Evolutionary conservation across 92 coral and sea anemone species (phyloP).

Genomic region (Montipora capitata): DNA sequence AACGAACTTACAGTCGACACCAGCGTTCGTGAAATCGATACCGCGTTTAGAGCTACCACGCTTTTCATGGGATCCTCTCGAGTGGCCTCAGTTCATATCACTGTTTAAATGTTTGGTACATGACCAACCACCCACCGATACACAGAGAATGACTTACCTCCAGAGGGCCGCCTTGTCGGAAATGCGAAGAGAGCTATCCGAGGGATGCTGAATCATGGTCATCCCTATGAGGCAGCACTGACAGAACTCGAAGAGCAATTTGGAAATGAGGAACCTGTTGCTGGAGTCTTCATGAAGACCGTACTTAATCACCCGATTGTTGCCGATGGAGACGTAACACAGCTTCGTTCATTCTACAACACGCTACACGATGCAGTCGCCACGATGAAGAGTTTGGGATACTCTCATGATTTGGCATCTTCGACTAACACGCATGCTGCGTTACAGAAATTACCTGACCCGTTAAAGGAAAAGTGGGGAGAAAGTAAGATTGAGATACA

Average conservation of each 20-base stretch:
- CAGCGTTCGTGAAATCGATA: conserved; percentile 46
- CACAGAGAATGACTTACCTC: conserved; percentile 62
- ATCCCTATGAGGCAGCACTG: conserved; percentile 73
- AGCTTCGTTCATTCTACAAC: conserved; percentile 33
- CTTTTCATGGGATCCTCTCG: conserved; percentile 51
- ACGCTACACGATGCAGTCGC: conserved; percentile 64
- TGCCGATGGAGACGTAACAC: conserved; percentile 44
- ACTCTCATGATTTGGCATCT: conserved; percentile 43
- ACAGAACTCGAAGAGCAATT: conserved; percentile 69
- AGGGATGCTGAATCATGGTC: conserved; percentile 81
- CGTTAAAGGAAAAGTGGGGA: conserved; percentile 53
- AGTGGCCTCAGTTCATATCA: conserved; percentile 68
- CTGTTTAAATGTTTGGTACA: conserved; percentile 24
- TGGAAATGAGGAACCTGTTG: no score
- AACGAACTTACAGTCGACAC: neutral
- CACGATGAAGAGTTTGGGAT: conserved; percentile 66
- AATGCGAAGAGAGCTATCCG: conserved; percentile 67
- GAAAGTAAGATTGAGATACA: conserved; percentile 62
- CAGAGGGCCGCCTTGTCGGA: conserved; percentile 49
- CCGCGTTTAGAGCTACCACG: conserved; percentile 60
- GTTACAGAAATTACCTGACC: conserved; percentile 56
- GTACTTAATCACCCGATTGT: conserved; percentile 51
- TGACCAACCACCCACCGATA: conserved; percentile 67
- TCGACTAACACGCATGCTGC: conserved; percentile 54
- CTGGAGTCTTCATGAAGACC: conserved; percentile 22